Evolutionary conservation across 1,140 invertebrate genomes (phyloP).

Genomic region (Maconellicoccus hirsutus): DNA sequence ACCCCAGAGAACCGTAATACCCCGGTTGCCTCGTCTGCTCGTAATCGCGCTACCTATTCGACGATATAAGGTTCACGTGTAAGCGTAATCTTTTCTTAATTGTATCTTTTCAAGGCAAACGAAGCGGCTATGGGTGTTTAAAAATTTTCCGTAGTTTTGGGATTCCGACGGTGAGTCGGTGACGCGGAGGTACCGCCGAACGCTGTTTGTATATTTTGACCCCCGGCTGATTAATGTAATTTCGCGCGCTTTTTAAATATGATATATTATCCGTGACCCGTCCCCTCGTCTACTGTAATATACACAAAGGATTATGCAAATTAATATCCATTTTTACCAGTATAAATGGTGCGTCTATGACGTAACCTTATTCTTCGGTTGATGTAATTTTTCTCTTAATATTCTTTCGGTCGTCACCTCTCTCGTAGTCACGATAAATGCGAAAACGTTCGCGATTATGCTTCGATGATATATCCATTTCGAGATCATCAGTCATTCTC

Average conservation of each 20-base stretch:
- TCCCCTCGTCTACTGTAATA: neutral
- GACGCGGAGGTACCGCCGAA: too few relatives aligned
- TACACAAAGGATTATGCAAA: conserved; percentile 18
- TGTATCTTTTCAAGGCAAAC: neutral
- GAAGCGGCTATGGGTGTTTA: too few relatives aligned
- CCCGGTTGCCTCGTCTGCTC: neutral
- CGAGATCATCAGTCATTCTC: neutral
- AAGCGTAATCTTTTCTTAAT: conserved; percentile 18
- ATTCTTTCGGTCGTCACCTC: neutral
- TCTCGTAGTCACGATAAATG: neutral
- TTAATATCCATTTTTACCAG: conserved; percentile 13
- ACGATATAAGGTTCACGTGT: too few relatives aligned
- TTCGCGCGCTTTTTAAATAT: conserved; percentile 7
- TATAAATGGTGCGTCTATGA: neutral
- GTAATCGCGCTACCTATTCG: too few relatives aligned
- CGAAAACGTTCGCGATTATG: neutral
- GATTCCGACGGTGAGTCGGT: too few relatives aligned
- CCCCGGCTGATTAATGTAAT: conserved; percentile 19
- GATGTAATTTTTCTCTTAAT: neutral
- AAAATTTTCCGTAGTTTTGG: conserved; percentile 1
- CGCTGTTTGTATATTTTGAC: neutral
- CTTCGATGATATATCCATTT: neutral
- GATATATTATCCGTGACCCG: conserved; percentile 12
- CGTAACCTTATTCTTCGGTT: conserved; percentile 15
- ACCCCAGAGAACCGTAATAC: neutral